Evolutionary conservation across 1,140 invertebrate genomes (phyloP), one percentile per base, ranked within the genome.

Genomic region (Antheraea mylitta): DNA sequence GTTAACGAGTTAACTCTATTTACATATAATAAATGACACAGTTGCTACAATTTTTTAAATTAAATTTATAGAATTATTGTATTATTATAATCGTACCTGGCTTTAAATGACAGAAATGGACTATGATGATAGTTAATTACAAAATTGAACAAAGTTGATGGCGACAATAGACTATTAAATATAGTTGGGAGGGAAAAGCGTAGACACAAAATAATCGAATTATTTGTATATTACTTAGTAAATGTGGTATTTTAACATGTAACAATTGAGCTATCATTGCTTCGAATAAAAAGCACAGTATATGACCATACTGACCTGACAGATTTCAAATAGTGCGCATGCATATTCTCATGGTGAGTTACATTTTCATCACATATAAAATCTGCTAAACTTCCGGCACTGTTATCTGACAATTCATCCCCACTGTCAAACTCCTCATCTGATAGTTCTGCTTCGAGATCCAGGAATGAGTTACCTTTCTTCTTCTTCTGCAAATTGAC

Each of bases 301-400:
- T 42, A 18, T 13, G 63, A 64, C n/a, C 16, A 37, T 8, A 69
- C 83, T 78, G 81, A 94, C 94, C 87, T 94, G 3, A 94, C 75
- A 18, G 94, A 94, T 70, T 93, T 93, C 19, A 95, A 78, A 80
- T 95, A 96, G 70, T 94, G 89, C 6, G 90, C 93, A 36, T 93
- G 85, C 90, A 94, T 93, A 70, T 94, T 91, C 11, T 90, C 87
- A 7, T 90, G 82, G 7, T 85, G 73, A 42, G 93, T 82, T 9
- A 68, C 65, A n/a, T 90, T 86, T 1, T 81, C 81, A 22, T 93
- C 93, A 72, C 89, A 92, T 64, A 93, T 83, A 68, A 93, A 93
- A 65, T 90, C 84, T 7, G 76, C 69, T 18, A 92, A 79, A 71
- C 89, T 92, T 11, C 86, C 86, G 7, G 80, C 69, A 19, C 85